These are phyloP conservation scores for Gallinago paraguaiae DNA, from an alignment of 2,113 vertebrate genomes.

Conservation along the genomic window DNA sequence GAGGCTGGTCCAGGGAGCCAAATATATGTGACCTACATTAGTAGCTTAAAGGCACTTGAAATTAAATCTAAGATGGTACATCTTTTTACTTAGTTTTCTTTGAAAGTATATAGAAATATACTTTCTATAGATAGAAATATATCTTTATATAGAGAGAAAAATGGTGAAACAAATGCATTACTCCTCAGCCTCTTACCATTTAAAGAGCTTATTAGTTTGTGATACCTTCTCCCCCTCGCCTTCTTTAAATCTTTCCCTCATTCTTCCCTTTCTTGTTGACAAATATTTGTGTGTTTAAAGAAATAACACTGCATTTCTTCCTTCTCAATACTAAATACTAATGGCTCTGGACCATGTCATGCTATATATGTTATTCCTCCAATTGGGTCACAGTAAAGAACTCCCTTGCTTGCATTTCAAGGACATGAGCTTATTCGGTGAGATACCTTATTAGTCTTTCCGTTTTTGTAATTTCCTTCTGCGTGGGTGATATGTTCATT, in stretches of 20 bases:
- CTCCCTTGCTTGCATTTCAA: not conserved
- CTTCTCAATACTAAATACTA: not conserved
- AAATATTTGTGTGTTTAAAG: not conserved
- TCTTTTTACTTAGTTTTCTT: slow-evolving; percentile 28
- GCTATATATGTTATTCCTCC: not conserved
- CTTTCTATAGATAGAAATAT: too few relatives aligned
- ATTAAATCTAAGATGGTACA: slow-evolving; percentile 43
- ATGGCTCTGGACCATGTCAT: not conserved
- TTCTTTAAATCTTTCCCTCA: not conserved
- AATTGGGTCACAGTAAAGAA: not conserved
- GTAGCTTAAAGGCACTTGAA: slow-evolving; percentile 21
- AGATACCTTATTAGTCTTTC: not conserved
- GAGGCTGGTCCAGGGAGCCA: slow-evolving; percentile 34
- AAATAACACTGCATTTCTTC: not conserved
- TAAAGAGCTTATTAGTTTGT: slow-evolving; percentile 17
- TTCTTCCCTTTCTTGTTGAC: not conserved
- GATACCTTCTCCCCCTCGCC: not conserved
- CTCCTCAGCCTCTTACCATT: slow-evolving; percentile 10
- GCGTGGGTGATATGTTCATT: not conserved
- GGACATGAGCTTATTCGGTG: not conserved
- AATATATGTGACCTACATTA: slow-evolving; percentile 22
- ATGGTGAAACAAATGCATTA: not conserved
- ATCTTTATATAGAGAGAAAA: not conserved
- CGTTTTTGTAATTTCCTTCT: not conserved
- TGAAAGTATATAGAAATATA: not conserved